Base-by-base conservation (phyloP, 2,797 vertebrate species). In the Rhinichthys osculus region DNA sequence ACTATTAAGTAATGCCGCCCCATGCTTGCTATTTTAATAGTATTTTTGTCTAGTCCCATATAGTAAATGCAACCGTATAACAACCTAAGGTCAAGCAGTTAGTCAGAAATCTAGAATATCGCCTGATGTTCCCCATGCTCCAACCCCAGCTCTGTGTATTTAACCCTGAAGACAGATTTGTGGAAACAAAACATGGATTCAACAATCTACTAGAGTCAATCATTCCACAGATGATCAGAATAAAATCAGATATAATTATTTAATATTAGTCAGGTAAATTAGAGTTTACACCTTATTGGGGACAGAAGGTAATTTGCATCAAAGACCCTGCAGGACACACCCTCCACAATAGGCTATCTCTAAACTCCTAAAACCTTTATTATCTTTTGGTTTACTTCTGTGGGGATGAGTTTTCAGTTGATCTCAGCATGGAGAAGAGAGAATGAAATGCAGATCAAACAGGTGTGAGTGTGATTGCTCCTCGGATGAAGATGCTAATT, bases 11-110 rank as follows among this genome's bases (percentile, higher is more conserved):
- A n/a, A 52, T 5, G 17, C 35, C 2, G 4, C 35, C 27, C 27
- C n/a, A 76, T 76, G 47, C 27, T 54, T 76, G 47, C 62, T 64
- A 64, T 38, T 77, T 77, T 21, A 57, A n/a, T 77, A 57, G 74
- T 57, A 44, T 11, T 66, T 64, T 14, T 79, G 40, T 66, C 30
- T 54, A 35, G 76, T 3, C 30, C 2, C 54, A 7, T 40, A 19
- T 1, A 27, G n/a, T 79, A 11, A 40, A 59, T 42, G 17, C 2
- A 3, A 52, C 17, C 27, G 27, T 27, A 27, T 27, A 27, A 27
- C 9, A 52, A 30, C 9, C 50, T 23, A 23, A 57, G 27, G 27
- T 27, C 17, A 77, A 76, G 47, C 10, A 35, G 47, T 52, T 35
- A 74, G 47, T n/a, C 57, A 59, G 54, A 59, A 59, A 10, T 57